A percentile compares a stretch with the other conserved stretches of the same genome.
These are phyloP conservation scores for Prionchulus punctatus DNA, from an alignment of 2,888 invertebrate species.

Conservation along the genomic window DNA sequence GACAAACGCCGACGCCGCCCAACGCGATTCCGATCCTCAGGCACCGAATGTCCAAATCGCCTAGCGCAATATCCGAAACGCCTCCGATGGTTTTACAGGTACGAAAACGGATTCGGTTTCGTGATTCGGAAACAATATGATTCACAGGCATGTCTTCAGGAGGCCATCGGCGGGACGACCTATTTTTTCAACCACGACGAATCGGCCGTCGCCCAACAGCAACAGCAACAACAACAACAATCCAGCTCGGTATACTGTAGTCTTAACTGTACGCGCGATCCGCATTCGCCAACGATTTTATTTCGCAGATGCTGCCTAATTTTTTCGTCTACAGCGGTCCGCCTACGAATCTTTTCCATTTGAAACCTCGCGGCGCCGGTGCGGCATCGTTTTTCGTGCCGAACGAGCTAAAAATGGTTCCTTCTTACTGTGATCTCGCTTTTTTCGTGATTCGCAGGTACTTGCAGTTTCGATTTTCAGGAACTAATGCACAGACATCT, in stretches of 20 bases:
- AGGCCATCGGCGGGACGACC: constrained; percentile 61
- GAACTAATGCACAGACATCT: constrained; percentile 60
- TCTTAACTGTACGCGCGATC: too few relatives aligned
- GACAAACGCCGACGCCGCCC: not conserved
- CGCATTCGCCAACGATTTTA: too few relatives aligned
- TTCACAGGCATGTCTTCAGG: constrained; percentile 24
- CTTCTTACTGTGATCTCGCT: too few relatives aligned
- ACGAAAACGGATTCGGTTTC: not conserved
- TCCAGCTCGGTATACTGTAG: too few relatives aligned
- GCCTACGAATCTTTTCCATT: constrained; percentile 35
- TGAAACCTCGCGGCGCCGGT: constrained; percentile 34
- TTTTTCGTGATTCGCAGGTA: too few relatives aligned
- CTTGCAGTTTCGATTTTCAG: too few relatives aligned
- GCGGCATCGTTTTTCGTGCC: constrained; percentile 55
- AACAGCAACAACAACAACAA: too few relatives aligned
- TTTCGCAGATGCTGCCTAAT: constrained; percentile 29
- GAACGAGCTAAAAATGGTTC: constrained; percentile 47
- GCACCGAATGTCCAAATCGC: not conserved
- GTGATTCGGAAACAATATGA: not conserved
- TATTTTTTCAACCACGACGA: constrained; percentile 73
- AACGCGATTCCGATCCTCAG: not conserved
- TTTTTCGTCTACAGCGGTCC: constrained; percentile 34
- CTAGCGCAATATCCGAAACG: too few relatives aligned
- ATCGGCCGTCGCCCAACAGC: constrained; percentile 32
- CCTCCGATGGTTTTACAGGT: not conserved